phyloP scores from a whole-genome alignment of 2,797 vertebrate genomes.

The Alca torda region DNA sequence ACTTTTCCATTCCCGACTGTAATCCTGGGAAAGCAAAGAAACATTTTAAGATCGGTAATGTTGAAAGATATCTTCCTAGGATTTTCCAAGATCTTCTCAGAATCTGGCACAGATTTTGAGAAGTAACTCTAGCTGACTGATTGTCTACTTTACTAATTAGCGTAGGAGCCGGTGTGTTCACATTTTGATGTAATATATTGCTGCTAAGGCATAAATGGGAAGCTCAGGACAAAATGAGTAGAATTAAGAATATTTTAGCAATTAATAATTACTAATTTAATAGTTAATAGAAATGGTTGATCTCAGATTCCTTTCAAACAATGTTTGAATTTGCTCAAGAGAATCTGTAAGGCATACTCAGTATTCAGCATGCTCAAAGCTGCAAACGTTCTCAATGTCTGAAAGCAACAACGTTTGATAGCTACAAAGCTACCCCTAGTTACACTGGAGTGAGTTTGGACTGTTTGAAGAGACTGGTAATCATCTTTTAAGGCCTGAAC shows the following conservation, averaged over 20 bases:
- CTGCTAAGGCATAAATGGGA: background rate
- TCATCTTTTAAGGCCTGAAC: background rate
- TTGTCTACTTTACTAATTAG: background rate
- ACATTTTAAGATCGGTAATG: background rate
- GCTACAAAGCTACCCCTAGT: background rate
- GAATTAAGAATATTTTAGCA: background rate
- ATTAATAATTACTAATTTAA: background rate
- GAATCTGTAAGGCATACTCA: background rate
- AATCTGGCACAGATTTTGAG: background rate
- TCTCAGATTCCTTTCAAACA: background rate
- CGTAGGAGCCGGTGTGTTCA: background rate
- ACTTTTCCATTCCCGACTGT: background rate
- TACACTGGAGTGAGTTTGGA: background rate
- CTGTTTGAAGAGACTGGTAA: background rate
- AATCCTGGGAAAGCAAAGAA: constrained; percentile 31
- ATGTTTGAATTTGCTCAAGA: background rate
- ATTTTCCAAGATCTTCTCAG: background rate
- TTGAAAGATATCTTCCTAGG: background rate
- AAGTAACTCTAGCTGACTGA: background rate
- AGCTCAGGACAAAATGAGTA: background rate
- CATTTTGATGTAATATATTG: background rate
- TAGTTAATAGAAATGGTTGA: background rate
- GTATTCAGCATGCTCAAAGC: background rate
- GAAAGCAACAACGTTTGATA: background rate
- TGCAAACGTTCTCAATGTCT: background rate